Percentiles rank a stretch among this genome's conserved stretches.
phyloP scores from a whole-genome alignment of 2,797 vertebrate species.

The Psittacula echo region DNA sequence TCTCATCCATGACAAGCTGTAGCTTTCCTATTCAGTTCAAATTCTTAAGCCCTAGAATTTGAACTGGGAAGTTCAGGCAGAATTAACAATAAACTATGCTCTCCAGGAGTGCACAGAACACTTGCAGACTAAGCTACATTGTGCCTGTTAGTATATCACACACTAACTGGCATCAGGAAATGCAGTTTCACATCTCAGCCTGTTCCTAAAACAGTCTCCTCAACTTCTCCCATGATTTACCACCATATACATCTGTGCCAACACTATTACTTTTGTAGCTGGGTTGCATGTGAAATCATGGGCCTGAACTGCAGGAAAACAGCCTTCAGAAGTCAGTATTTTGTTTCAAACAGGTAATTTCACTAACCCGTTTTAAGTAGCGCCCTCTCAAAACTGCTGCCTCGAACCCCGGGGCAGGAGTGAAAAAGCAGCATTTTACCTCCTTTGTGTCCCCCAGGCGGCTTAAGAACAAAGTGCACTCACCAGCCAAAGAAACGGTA shows the following conservation, averaged over 20 bases:
- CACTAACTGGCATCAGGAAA: not conserved
- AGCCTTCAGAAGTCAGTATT: not conserved
- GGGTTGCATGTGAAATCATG: not conserved
- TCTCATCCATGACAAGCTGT: fast-evolving
- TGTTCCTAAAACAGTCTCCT: not conserved
- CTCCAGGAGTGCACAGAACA: fast-evolving
- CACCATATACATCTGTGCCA: not conserved
- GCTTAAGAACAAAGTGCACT: not conserved
- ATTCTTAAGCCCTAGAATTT: not conserved
- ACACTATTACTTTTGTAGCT: not conserved
- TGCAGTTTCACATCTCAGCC: not conserved
- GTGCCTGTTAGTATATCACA: not conserved
- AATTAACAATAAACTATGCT: not conserved
- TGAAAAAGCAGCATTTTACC: not conserved
- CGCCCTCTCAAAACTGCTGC: not conserved
- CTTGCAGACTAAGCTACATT: not conserved
- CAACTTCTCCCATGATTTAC: not conserved
- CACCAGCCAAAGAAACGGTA: not conserved
- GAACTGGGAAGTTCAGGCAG: not conserved
- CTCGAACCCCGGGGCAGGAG: not conserved
- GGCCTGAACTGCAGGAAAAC: not conserved
- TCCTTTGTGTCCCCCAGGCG: fast-evolving
- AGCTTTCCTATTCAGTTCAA: not conserved
- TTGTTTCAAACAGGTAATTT: not conserved
- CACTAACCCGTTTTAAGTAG: not conserved